These are phyloP conservation scores for Xenopus petersii DNA, from an alignment of 2,797 vertebrate genomes.

Conservation along the genomic window DNA sequence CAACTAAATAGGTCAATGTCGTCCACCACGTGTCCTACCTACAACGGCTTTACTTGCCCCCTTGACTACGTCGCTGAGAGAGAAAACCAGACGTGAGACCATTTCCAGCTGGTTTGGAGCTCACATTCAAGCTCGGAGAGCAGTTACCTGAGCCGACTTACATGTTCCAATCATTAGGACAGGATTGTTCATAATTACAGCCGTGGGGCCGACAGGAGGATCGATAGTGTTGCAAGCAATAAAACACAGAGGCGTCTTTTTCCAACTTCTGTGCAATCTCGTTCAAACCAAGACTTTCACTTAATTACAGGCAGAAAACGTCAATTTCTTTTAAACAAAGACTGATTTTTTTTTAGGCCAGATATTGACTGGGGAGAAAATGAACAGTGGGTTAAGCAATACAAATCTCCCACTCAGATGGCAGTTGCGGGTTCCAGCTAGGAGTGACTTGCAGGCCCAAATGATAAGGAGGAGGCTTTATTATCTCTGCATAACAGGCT, in stretches of 20 bases:
- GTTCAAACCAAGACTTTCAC: slow-evolving; percentile 35
- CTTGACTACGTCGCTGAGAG: too few species aligned
- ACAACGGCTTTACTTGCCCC: too few species aligned
- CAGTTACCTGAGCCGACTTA: neutral
- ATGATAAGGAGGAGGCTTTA: slow-evolving; percentile 3
- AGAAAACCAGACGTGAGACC: too few species aligned
- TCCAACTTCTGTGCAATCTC: slow-evolving; percentile 40
- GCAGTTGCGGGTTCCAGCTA: neutral
- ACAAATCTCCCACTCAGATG: slow-evolving; percentile 23
- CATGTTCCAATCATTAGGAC: slow-evolving; percentile 31
- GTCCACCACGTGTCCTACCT: too few species aligned
- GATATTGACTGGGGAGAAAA: slow-evolving; percentile 27
- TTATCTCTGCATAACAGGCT: neutral
- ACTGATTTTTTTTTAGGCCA: slow-evolving; percentile 21
- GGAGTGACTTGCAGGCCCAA: slow-evolving; percentile 2
- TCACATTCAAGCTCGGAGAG: too few species aligned
- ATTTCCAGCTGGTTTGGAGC: too few species aligned
- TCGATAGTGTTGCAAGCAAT: slow-evolving; percentile 36
- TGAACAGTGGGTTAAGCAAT: slow-evolving; percentile 26
- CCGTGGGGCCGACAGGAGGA: slow-evolving; percentile 25
- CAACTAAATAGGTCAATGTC: too few species aligned
- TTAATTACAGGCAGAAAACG: slow-evolving; percentile 36
- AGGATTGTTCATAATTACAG: slow-evolving; percentile 39
- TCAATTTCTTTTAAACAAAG: slow-evolving; percentile 41
- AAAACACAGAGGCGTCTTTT: slow-evolving; percentile 44